Conservation (phyloP, 2,888 invertebrate genomes). For the Aleiodes leptofemur region DNA sequence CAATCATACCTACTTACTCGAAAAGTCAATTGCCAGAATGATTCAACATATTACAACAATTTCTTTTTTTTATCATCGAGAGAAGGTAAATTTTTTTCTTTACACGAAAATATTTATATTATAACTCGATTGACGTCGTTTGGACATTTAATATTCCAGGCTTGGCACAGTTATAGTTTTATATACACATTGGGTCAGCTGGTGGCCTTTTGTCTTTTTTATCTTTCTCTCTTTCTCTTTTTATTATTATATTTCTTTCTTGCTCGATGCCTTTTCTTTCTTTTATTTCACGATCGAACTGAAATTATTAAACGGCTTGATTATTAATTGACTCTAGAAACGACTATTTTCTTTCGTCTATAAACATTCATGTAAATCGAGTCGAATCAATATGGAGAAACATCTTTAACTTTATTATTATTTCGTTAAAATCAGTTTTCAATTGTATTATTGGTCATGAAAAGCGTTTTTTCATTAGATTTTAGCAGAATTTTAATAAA, state of each 20-base stretch:
- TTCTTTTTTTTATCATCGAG: conserved; percentile 5
- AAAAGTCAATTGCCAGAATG: too few relatives aligned
- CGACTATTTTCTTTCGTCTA: conserved; percentile 20
- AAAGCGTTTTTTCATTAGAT: too few relatives aligned
- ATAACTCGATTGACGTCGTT: conserved; percentile 42
- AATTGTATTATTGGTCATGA: too few relatives aligned
- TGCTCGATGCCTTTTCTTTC: neutral
- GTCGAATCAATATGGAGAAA: conserved; percentile 23
- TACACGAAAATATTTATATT: conserved; percentile 40
- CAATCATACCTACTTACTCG: too few relatives aligned
- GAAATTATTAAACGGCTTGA: conserved; percentile 44
- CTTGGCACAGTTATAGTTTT: conserved; percentile 35
- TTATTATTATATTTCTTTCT: conserved; percentile 30
- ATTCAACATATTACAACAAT: neutral
- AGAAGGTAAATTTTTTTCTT: conserved; percentile 11
- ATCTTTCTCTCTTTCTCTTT: neutral
- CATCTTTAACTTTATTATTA: neutral
- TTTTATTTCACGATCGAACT: conserved; percentile 38
- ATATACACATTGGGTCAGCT: conserved; percentile 27
- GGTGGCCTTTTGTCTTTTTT: conserved; percentile 30
- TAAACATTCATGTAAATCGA: conserved; percentile 32
- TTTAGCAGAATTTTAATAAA: too few relatives aligned
- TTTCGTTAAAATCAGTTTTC: too few relatives aligned
- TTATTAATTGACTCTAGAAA: conserved; percentile 43
- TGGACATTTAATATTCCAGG: conserved; percentile 43